Evolutionary conservation across 2,113 vertebrate genomes (phyloP), one percentile per base, ranked within the genome.

Genomic region (Nycticryphes semicollaris): DNA sequence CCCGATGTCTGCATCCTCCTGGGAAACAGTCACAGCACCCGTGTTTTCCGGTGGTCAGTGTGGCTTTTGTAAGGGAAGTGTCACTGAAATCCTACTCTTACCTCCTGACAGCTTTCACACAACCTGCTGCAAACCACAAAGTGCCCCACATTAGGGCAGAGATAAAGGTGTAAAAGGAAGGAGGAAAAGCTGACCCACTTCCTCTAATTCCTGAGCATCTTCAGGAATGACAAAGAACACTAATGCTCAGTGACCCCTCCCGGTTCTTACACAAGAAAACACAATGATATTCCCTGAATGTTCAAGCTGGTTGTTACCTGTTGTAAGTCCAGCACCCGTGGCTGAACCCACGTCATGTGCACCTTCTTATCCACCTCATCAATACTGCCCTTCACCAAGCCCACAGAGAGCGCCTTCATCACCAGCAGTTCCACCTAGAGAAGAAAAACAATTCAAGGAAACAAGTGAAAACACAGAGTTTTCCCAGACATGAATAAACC

Each of bases 291-390:
- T 4, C 47, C 57, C 50, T 31, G 17, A 10, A 10, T 2, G 5
- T 14, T 51, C 17, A 7, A 10, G 17, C 39, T 2, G 54, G 8
- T 30, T 12, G 0, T 89, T 84, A 99, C 99, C 99, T 99, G 99
- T 48, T 99, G 99, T 75, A 99, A 86, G 90, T 99, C 99, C 93
- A 99, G 89, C 41, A 99, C 99, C 1, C 99, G 97, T 7, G 99
- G 99, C 89, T 99, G 99, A 20, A 99, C 99, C 99, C 99, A 99
- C 3, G 99, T 99, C 99, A 99, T 99, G 98, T 99, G 99, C 41
- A 99, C 99, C 47, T 98, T 98, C 98, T 98, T 98, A 87, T 99
- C 99, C 85, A 99, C 99, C 89, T 99, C 99, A 1, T 99, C 99
- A 2, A 99, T 99, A 90, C 99, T 99, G 69, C 99, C 99, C 93